Conservation (phyloP, 2,113 vertebrate species). For the Myotis davidii region DNA sequence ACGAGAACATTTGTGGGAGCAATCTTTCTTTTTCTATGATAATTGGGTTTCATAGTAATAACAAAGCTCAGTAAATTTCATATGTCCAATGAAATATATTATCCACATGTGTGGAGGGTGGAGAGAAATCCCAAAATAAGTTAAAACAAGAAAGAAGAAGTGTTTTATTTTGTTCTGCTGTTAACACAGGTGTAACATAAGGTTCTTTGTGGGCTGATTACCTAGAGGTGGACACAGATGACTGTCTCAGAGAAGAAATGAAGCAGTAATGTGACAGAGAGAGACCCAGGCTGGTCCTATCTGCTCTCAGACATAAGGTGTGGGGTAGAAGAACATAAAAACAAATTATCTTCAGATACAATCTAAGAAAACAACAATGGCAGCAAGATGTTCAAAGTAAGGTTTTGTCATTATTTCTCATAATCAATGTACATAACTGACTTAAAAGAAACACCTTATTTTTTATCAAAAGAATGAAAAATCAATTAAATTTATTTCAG, state of each 20-base stretch:
- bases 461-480: background rate
- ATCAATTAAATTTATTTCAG: background rate
- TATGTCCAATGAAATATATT: slow-evolving; percentile 46
- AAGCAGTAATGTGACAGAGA: background rate
- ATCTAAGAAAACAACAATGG: background rate
- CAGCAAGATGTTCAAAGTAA: background rate
- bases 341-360: background rate
- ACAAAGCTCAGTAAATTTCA: slow-evolving; percentile 36
- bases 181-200: background rate
- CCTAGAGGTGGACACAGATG: background rate
- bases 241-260: background rate
- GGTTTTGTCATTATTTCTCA: background rate
- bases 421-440: background rate
- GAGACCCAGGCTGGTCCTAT: background rate
- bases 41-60: slow-evolving; percentile 57
- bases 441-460: background rate
- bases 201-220: background rate
- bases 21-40: slow-evolving; percentile 59
- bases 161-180: background rate
- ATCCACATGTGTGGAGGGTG: slow-evolving; percentile 22
- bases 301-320: background rate
- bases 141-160: slow-evolving; percentile 31
- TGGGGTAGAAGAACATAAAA: background rate
- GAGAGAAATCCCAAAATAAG: slow-evolving; percentile 49
- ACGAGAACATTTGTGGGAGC: background rate